Percentiles rank a stretch among this genome's conserved stretches.
These are phyloP conservation scores for Cantharis rufa DNA, from an alignment of 2,888 invertebrate genomes.

Conservation along the genomic window DNA sequence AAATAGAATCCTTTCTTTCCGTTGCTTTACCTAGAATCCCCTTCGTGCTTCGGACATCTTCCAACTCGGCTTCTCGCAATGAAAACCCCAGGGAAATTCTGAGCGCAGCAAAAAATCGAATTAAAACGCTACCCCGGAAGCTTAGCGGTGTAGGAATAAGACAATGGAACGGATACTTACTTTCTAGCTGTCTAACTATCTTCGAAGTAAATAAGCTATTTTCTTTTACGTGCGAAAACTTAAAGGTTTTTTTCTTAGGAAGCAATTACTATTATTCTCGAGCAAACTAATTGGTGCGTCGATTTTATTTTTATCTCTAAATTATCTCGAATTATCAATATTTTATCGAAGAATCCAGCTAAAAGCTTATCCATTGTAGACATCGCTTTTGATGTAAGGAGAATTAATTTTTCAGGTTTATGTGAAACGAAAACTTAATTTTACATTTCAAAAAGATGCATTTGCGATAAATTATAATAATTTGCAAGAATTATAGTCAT, in stretches of 20 bases:
- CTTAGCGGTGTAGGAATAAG: constrained; percentile 30
- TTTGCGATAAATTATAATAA: background rate
- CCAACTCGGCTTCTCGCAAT: constrained; percentile 28
- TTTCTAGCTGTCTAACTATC: constrained; percentile 30
- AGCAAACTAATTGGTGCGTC: background rate
- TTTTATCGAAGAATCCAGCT: background rate
- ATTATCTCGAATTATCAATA: background rate
- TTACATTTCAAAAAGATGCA: background rate
- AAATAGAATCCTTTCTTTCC: constrained; percentile 32
- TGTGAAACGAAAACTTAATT: background rate
- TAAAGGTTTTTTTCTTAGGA: background rate
- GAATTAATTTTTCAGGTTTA: background rate
- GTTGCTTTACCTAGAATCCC: constrained; percentile 28
- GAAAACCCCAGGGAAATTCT: constrained; percentile 39
- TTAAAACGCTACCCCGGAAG: constrained; percentile 36
- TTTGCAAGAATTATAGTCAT: background rate
- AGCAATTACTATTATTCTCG: background rate
- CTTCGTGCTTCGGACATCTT: constrained; percentile 28
- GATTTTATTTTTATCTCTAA: background rate
- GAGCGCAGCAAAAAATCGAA: constrained; percentile 39
- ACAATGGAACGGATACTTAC: constrained; percentile 30
- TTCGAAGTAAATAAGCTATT: constrained; percentile 28
- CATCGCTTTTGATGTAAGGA: background rate
- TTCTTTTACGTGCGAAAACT: constrained; percentile 22
- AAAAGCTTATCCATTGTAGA: background rate